Conservation (phyloP, 2,113 vertebrate genomes). For the Bambusicola thoracicus region DNA sequence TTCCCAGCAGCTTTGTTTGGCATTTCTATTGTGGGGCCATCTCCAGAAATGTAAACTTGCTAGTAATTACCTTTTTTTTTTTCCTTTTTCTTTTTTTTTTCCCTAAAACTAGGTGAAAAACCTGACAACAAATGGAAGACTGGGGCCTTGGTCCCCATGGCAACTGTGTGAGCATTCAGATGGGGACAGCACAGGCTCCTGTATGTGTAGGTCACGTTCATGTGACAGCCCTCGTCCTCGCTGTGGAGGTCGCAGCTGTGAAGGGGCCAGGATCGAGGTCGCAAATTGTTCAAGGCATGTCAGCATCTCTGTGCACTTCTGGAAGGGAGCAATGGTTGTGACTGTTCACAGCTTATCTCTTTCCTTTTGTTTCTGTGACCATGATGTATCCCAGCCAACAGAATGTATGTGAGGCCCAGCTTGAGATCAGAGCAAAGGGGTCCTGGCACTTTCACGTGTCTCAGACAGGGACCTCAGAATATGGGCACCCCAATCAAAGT, state of each 20-base stretch:
- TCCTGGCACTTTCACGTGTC: not conserved
- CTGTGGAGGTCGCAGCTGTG: conserved; percentile 89
- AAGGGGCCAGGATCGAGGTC: conserved; percentile 90
- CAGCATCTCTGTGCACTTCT: not conserved
- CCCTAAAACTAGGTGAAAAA: conserved; percentile 85
- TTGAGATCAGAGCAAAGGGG: not conserved
- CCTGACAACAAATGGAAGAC: conserved; percentile 87
- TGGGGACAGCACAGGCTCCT: conserved; percentile 88
- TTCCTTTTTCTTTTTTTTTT: not conserved
- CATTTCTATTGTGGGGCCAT: conserved; percentile 22
- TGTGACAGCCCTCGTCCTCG: conserved; percentile 90
- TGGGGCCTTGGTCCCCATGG: conserved; percentile 93
- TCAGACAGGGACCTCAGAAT: not conserved
- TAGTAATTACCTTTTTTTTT: conserved; percentile 32
- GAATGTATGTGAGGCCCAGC: not conserved
- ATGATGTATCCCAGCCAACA: not conserved
- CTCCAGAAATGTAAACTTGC: conserved; percentile 44
- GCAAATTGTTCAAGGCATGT: conserved; percentile 95
- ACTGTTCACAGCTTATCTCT: not conserved
- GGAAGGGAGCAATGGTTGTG: not conserved
- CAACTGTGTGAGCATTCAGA: conserved; percentile 93
- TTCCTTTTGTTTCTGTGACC: not conserved
- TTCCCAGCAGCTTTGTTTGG: not conserved
- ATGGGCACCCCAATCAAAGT: not conserved
- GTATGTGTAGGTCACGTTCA: conserved; percentile 89